Evolutionary conservation across 2,113 vertebrate species (phyloP).

Genomic region (Larimichthys polyactis): DNA sequence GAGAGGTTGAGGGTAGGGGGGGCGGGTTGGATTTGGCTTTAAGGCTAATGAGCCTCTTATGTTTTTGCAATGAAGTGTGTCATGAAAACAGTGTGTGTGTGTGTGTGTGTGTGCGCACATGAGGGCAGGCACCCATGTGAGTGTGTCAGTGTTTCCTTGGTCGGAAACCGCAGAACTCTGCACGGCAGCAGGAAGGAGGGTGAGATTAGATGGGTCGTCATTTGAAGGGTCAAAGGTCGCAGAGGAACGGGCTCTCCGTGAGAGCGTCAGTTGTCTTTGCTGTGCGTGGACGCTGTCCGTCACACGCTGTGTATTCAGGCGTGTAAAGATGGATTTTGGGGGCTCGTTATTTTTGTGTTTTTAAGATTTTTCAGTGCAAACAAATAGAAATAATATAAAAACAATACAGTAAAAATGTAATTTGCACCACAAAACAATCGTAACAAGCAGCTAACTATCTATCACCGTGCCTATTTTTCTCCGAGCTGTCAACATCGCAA

Average conservation of each 20-base stretch:
- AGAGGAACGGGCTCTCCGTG: conserved; percentile 9
- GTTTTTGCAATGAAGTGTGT: conserved; percentile 82
- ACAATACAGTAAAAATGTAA: background rate
- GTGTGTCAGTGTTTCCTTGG: conserved; percentile 43
- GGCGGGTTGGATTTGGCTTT: conserved; percentile 54
- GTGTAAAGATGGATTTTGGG: background rate
- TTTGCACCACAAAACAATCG: background rate
- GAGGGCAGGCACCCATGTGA: conserved; percentile 24
- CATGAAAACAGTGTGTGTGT: conserved; percentile 64
- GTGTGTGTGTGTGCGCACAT: background rate
- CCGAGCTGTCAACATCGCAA: background rate
- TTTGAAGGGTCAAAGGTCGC: conserved; percentile 54
- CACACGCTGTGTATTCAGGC: background rate
- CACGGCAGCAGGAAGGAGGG: conserved; percentile 20
- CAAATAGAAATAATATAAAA: background rate
- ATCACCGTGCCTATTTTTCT: background rate
- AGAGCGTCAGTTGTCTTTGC: conserved; percentile 1
- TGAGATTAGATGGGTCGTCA: conserved; percentile 43
- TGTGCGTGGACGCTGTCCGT: background rate
- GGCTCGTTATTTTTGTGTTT: background rate
- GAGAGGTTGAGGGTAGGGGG: conserved; percentile 1
- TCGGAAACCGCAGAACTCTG: conserved; percentile 52
- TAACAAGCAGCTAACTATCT: background rate
- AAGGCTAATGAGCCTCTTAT: conserved; percentile 76
- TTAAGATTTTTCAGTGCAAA: background rate